phyloP scores from a whole-genome alignment of 2,113 vertebrate genomes.

The Megaptera novaeangliae region DNA sequence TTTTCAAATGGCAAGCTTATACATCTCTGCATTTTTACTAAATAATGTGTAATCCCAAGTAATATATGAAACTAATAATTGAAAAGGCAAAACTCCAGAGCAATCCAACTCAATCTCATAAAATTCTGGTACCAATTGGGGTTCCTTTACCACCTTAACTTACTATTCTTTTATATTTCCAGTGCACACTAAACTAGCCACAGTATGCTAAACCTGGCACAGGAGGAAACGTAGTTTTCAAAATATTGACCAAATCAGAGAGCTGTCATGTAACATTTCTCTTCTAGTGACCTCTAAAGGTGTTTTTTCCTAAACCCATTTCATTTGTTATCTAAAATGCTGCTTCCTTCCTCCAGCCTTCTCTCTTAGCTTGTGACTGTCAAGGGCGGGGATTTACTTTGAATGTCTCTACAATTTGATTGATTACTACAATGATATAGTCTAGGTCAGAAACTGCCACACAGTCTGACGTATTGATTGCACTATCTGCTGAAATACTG shows the following conservation, averaged over 20 bases:
- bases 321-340: background rate
- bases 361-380: background rate
- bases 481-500: background rate
- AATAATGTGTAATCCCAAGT: background rate
- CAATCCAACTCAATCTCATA: background rate
- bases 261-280: background rate
- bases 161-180: background rate
- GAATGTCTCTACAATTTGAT: background rate
- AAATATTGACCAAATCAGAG: background rate
- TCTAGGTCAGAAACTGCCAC: conserved; percentile 8
- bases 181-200: rapidly evolving
- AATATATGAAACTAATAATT: background rate
- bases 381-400: background rate
- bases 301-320: background rate
- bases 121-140: background rate
- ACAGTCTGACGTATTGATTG: background rate
- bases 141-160: background rate
- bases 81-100: background rate
- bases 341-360: background rate
- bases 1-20: background rate
- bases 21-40: background rate
- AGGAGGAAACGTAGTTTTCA: background rate
- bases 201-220: background rate
- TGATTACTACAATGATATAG: background rate
- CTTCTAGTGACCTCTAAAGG: background rate